Conservation (phyloP, 2,113 vertebrate species). For the Nibea albiflora region DNA sequence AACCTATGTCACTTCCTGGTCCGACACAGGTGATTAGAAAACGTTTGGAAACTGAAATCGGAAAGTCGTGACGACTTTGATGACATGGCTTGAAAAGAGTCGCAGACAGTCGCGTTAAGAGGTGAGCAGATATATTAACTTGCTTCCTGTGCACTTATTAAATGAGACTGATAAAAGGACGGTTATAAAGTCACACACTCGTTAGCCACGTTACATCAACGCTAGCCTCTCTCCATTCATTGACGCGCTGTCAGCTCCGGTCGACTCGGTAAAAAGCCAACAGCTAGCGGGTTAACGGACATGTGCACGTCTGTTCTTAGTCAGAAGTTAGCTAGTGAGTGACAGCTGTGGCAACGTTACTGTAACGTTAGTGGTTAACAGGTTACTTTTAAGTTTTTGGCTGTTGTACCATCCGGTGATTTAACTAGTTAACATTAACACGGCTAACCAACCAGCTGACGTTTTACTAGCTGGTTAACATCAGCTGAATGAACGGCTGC, state of each 20-base stretch:
- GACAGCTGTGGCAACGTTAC: not conserved
- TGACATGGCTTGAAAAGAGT: constrained; percentile 44
- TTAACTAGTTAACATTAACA: not conserved
- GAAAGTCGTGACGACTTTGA: not conserved
- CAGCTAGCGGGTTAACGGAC: not conserved
- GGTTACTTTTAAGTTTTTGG: not conserved
- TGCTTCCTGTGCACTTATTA: not conserved
- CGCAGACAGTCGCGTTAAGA: not conserved
- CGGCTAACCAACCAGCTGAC: not conserved
- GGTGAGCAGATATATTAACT: constrained; percentile 16
- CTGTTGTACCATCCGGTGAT: not conserved
- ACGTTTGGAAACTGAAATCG: constrained; percentile 32
- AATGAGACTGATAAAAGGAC: not conserved
- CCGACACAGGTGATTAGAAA: constrained; percentile 5
- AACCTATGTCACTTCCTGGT: constrained; percentile 30
- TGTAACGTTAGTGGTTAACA: not conserved
- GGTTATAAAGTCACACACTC: not conserved
- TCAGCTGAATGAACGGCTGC: not conserved
- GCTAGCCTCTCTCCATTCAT: constrained; percentile 44
- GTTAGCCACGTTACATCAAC: constrained; percentile 21
- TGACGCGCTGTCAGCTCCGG: not conserved
- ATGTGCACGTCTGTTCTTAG: not conserved
- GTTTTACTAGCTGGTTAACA: not conserved
- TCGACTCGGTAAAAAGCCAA: not conserved
- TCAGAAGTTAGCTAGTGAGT: not conserved